Conservation (phyloP, 2,113 vertebrate species). For the Rhynchopsitta pachyrhyncha region DNA sequence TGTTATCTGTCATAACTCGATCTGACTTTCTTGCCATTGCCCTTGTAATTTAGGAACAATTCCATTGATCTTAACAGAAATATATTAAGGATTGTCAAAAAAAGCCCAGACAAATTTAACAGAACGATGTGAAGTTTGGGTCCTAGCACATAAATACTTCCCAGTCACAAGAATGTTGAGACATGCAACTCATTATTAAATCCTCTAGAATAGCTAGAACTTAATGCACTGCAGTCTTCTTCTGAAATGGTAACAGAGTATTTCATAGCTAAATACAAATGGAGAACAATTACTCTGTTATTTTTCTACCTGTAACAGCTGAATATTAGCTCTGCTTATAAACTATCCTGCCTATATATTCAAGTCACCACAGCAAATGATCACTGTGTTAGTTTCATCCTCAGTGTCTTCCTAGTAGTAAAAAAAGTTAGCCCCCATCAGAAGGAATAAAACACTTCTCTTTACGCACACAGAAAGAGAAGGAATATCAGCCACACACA, state of each 20-base stretch:
- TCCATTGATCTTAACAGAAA: background rate
- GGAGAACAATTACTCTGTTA: background rate
- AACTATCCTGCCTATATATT: background rate
- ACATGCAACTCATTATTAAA: background rate
- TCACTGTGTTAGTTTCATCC: background rate
- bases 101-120: background rate
- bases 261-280: background rate
- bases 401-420: background rate
- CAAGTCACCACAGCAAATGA: background rate
- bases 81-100: background rate
- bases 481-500: background rate
- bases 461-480: background rate
- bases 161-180: background rate
- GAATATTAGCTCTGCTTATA: background rate
- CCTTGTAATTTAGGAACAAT: background rate
- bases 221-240: background rate
- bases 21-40: background rate
- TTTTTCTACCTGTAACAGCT: background rate
- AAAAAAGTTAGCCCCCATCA: background rate
- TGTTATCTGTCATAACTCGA: background rate
- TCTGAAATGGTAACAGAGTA: background rate
- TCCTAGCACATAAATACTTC: background rate
- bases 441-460: background rate
- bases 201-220: background rate
- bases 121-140: background rate